phyloP scores from a whole-genome alignment of 2,797 vertebrate genomes.

The Pteronotus mesoamericanus region DNA sequence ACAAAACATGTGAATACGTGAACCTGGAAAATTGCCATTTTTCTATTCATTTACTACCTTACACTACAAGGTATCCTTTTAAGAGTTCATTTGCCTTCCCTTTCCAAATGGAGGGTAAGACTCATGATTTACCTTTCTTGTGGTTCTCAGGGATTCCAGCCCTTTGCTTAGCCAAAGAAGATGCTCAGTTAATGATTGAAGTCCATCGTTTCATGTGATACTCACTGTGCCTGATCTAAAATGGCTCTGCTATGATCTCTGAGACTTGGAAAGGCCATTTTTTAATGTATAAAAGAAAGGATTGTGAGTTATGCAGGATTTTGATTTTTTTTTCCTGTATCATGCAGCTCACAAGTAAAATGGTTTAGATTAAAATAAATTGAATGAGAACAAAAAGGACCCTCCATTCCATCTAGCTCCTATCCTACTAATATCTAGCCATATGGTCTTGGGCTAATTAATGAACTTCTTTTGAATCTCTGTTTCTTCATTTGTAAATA shows the following conservation, averaged over 20 bases:
- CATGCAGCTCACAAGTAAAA: background rate
- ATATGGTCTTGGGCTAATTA: slow-evolving; percentile 40
- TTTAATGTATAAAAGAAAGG: slow-evolving; percentile 24
- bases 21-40: background rate
- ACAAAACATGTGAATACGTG: background rate
- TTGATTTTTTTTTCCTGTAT: background rate
- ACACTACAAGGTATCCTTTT: background rate
- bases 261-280: background rate
- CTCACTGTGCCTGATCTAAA: background rate
- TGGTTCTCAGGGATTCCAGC: background rate
- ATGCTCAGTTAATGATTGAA: background rate
- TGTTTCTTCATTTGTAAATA: slow-evolving; percentile 55
- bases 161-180: background rate
- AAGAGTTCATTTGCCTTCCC: background rate
- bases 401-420: background rate
- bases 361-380: slow-evolving; percentile 35
- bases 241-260: background rate
- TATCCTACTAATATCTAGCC: slow-evolving; percentile 38
- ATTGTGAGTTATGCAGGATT: slow-evolving; percentile 13
- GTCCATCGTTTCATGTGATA: background rate
- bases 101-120: background rate
- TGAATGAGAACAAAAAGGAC: slow-evolving; percentile 8
- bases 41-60: background rate
- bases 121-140: background rate
- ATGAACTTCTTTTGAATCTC: slow-evolving; percentile 51